Evolutionary conservation across 2,888 invertebrate genomes (phyloP).

Genomic region (Sinhomidia bicolor): DNA sequence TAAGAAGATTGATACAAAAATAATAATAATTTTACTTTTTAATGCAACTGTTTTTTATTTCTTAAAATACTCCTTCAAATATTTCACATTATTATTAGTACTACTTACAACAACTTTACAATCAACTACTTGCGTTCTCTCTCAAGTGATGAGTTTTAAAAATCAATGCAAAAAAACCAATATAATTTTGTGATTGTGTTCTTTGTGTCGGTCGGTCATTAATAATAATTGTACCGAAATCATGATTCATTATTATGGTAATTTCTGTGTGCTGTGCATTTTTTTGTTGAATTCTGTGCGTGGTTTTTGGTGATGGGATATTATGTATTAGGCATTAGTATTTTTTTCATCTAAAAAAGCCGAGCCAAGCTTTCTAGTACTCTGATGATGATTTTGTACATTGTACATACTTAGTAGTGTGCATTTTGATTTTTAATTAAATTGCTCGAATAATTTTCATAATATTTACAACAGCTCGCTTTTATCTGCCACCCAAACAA

Average conservation of each 20-base stretch:
- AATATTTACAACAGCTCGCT: background rate
- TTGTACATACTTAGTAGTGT: no score
- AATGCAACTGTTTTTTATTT: background rate
- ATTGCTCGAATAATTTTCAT: background rate
- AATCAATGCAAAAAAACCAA: background rate
- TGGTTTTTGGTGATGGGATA: background rate
- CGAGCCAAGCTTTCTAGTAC: no score
- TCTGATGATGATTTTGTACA: no score
- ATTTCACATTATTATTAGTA: background rate
- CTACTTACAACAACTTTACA: no score
- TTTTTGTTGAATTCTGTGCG: background rate
- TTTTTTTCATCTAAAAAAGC: background rate
- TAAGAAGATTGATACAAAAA: conserved; percentile 44
- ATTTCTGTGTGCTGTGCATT: background rate
- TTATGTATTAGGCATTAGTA: no score
- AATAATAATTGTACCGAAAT: background rate
- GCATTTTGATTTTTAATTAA: background rate
- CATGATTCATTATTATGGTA: background rate
- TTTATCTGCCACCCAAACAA: background rate
- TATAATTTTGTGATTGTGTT: background rate
- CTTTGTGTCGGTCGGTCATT: no score
- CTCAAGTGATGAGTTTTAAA: no score
- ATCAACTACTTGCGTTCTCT: no score
- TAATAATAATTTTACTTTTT: background rate
- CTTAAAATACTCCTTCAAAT: background rate